Base-by-base conservation (phyloP, 30 jellyfish, hydroid and myxozoan genomes). In the Aurelia aurita complex sp. Pacific region DNA sequence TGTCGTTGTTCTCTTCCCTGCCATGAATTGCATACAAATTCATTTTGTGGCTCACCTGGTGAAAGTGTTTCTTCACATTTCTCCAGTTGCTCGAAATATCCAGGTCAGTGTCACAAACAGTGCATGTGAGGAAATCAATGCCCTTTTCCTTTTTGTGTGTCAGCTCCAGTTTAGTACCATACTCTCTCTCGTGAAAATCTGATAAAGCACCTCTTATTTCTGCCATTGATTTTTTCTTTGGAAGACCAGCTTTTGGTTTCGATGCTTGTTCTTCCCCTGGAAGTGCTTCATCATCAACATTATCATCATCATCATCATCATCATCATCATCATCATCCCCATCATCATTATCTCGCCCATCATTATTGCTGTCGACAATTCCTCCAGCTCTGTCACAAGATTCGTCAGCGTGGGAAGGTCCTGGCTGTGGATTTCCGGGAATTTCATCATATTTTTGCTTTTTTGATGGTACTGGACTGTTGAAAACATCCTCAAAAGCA, bases 31-130 rank as follows among this genome's bases (percentile, higher is more conserved):
- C 61, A 38, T 70, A 70, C 7, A 70, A 23, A 40, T 70, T 70
- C 80, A 70, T 70, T 38, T 70, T 33, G 80, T 70, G 80, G 63
- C n/a, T 70, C 61, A 70, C 64, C 61, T 70, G 61, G 34, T 38
- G 33, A 70, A 70, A 70, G 63, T 73, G 83, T 14, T 51, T 46
- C 50, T 73, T 73, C 42, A 73, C 69, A 73, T 73, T 73, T 51
- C 83, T 73, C 73, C 83, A 73, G 71, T 73, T 73, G 42, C 38
- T 17, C 17, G 83, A 43, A 50, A 73, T 50, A 35, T 73, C 73
- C 53, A 73, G 83, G 51, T 1, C 51, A 14, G 83, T 17, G 51
- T 73, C 83, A 73, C 83, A 73, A 11, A 73, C 12, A 53, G 38
- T 42, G 51, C 83, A 73, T 18, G 69, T 42, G 16, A 73, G 83